Base-by-base conservation (phyloP, 2,797 vertebrate genomes). In the Melanotaenia trifasciata region DNA sequence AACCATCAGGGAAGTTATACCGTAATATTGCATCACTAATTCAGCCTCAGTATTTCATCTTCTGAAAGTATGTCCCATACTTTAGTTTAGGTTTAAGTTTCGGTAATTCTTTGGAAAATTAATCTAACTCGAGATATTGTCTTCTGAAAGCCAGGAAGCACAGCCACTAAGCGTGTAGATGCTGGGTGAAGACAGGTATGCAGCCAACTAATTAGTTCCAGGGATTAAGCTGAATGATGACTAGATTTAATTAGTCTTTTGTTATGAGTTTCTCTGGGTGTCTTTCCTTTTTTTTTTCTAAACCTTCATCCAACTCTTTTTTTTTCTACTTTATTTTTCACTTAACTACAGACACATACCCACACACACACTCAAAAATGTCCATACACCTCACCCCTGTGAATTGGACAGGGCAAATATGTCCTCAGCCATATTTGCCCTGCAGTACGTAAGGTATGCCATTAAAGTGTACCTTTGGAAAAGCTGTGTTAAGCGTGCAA, bases 211-310 rank as follows among this genome's bases (percentile, higher is more conserved):
- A 91, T 94, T 92, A 89, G 83, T 89, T 94, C 79, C 80, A 74
- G 85, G 86, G 88, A 91, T 90, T 89, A 89, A 84, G 72, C 67
- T 65, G 72, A 89, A 82, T 76, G 68, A 86, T 90, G 86, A 92
- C 87, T 87, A 81, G 78, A 88, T 90, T 92, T 92, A 91, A 92
- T 94, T 86, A 87, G 79, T 72, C 77, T 89, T 90, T 91, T 86
- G 76, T 91, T 90, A 66, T 30, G 64, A 67, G 69, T 73, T 24
- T 67, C 16, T 24, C 56, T 69, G 2, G 50, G 12, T 61, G 3
- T 43, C 13, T 26, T 28, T 50, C 18, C 59, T 32, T 43, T 40
- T 14, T 40, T 43, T 3, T 35, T 35, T 35, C 9, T 7, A 35
- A 28, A 28, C 28, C 16, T 47, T 47, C n/a, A 51, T n/a, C 20